A percentile compares a stretch with the other conserved stretches of the same genome.
Conservation (phyloP, 2,888 invertebrate species). For the Chaitophorus viminalis region DNA sequence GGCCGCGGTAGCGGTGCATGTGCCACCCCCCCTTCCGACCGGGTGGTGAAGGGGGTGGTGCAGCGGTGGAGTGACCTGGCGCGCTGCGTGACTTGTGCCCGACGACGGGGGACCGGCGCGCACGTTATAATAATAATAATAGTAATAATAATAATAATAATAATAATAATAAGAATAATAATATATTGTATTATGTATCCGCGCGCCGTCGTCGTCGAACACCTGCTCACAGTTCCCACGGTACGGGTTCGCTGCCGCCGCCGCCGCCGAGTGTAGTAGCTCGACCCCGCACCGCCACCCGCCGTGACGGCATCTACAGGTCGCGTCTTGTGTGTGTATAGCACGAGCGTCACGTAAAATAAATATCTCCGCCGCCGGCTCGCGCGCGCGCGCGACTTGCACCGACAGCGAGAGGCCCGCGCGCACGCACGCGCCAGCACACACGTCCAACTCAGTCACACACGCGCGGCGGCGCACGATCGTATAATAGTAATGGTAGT, state of each 20-base stretch:
- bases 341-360: conserved; percentile 56
- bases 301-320: background rate
- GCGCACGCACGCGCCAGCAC: background rate
- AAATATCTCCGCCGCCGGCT: conserved; percentile 34
- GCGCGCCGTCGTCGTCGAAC: conserved; percentile 43
- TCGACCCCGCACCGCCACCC: conserved; percentile 6
- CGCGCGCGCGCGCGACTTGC: conserved; percentile 17
- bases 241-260: conserved; percentile 67
- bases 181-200: too few species aligned
- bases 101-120: conserved; percentile 46
- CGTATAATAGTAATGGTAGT: background rate
- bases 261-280: conserved; percentile 64
- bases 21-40: too few species aligned
- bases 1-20: conserved; percentile 1
- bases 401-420: too few species aligned
- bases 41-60: background rate
- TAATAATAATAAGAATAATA: too few species aligned
- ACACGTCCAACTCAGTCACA: background rate
- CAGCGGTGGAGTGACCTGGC: background rate
- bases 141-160: too few species aligned
- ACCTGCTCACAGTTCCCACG: conserved; percentile 63
- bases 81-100: conserved; percentile 59
- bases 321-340: background rate
- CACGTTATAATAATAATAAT: conserved; percentile 40
- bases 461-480: background rate